These are phyloP conservation scores for Chalcosyrphus nemorum DNA, from an alignment of 2,888 invertebrate genomes.

Conservation along the genomic window DNA sequence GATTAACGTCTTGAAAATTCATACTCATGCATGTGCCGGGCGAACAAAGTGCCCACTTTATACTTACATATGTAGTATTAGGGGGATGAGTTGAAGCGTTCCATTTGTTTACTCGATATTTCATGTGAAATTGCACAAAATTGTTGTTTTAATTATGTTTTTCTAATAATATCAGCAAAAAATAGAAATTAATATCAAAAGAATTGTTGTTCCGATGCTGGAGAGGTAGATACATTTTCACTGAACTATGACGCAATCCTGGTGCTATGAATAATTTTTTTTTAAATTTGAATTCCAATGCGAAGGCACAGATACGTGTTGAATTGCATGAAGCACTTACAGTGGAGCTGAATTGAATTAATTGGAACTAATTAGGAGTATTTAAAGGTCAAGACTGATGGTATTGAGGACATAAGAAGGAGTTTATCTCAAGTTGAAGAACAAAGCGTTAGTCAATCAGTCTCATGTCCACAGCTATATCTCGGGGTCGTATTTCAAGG, in stretches of 20 bases:
- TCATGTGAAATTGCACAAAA: conserved; percentile 8
- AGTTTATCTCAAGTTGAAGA: neutral
- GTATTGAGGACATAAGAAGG: neutral
- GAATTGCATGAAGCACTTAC: neutral
- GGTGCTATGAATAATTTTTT: neutral
- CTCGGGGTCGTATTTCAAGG: neutral
- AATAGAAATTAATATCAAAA: conserved; percentile 5
- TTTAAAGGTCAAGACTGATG: neutral
- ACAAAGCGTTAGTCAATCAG: neutral
- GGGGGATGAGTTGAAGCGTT: neutral
- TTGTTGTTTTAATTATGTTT: conserved; percentile 29
- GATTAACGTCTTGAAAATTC: neutral
- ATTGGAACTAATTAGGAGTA: neutral
- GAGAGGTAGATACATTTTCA: neutral
- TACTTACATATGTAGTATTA: neutral
- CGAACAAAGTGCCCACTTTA: neutral
- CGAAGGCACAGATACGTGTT: neutral
- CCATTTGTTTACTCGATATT: conserved; percentile 25
- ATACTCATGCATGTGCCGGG: neutral
- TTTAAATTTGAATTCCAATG: neutral
- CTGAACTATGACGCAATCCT: neutral
- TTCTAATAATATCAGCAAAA: conserved; percentile 28
- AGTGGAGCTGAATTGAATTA: neutral
- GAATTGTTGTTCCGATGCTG: neutral
- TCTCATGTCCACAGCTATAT: neutral